Percentiles rank a stretch among this genome's conserved stretches.
Evolutionary conservation across 2,113 vertebrate genomes (phyloP).

Genomic region (Rhipidura dahli): DNA sequence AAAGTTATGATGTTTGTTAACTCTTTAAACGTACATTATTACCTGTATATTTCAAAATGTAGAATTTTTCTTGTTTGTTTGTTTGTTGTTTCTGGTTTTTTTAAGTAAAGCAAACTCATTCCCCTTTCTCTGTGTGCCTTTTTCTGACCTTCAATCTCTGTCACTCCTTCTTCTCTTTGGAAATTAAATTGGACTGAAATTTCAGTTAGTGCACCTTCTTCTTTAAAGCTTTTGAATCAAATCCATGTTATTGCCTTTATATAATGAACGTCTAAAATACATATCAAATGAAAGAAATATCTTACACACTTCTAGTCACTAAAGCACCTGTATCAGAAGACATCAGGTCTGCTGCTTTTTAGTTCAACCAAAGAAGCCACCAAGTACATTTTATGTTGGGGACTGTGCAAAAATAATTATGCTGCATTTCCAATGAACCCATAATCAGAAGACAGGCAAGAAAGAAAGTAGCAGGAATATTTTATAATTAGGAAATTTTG

Average conservation of each 20-base stretch:
- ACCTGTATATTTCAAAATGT: not conserved
- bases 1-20: not conserved
- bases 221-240: not conserved
- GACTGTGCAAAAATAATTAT: not conserved
- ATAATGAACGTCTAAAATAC: not conserved
- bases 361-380: not conserved
- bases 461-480: not conserved
- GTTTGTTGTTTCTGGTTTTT: not conserved
- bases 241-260: not conserved
- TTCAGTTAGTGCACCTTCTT: not conserved
- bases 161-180: not conserved
- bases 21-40: not conserved
- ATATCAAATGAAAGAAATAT: not conserved
- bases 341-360: not conserved
- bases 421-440: not conserved
- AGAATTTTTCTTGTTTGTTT: not conserved
- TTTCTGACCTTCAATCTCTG: not conserved
- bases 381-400: not conserved
- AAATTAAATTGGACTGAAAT: not conserved
- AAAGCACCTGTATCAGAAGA: not conserved
- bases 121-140: not conserved
- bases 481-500: not conserved
- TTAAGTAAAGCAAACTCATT: not conserved
- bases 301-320: not conserved
- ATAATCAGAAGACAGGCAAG: not conserved